phyloP scores from a whole-genome alignment of 2,113 vertebrate genomes.

The Trichomycterus rosablanca region DNA sequence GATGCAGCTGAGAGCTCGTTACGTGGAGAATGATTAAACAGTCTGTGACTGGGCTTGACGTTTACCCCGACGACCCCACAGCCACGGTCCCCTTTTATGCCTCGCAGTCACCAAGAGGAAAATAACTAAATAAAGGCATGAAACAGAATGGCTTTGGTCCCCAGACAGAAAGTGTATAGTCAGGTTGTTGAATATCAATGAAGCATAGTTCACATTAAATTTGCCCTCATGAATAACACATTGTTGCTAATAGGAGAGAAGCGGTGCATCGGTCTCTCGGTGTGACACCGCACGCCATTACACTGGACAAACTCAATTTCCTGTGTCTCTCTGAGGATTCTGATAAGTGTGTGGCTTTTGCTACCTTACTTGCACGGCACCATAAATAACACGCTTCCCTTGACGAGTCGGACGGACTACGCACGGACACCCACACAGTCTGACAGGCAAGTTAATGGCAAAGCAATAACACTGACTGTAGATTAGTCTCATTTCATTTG shows the following conservation, averaged over 20 bases:
- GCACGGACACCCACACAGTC: slow-evolving; percentile 7
- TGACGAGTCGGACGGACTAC: slow-evolving; percentile 47
- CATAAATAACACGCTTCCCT: slow-evolving; percentile 46
- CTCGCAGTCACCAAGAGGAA: slow-evolving; percentile 38
- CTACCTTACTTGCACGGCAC: slow-evolving; percentile 39
- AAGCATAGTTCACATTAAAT: slow-evolving; percentile 67
- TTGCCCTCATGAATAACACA: slow-evolving; percentile 75
- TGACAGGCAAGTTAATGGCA: slow-evolving; percentile 27
- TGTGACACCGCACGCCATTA: slow-evolving; percentile 63
- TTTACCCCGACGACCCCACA: slow-evolving; percentile 50
- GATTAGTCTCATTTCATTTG: slow-evolving; percentile 33
- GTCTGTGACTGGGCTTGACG: slow-evolving; percentile 33
- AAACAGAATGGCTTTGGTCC: slow-evolving; percentile 54
- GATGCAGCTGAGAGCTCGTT: slow-evolving; percentile 49
- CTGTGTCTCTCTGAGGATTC: slow-evolving; percentile 61
- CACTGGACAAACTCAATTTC: slow-evolving; percentile 72
- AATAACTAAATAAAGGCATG: slow-evolving; percentile 63
- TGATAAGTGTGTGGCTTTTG: slow-evolving; percentile 54
- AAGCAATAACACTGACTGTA: slow-evolving; percentile 35
- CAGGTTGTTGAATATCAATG: slow-evolving; percentile 66
- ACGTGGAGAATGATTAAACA: slow-evolving; percentile 46
- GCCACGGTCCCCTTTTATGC: slow-evolving; percentile 40
- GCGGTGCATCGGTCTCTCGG: slow-evolving; percentile 54
- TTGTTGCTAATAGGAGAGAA: slow-evolving; percentile 66
- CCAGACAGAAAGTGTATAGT: slow-evolving; percentile 57